Percentiles rank a stretch among this genome's conserved stretches.
Conservation (phyloP, 2,888 invertebrate genomes). For the Agrilus biguttatus region DNA sequence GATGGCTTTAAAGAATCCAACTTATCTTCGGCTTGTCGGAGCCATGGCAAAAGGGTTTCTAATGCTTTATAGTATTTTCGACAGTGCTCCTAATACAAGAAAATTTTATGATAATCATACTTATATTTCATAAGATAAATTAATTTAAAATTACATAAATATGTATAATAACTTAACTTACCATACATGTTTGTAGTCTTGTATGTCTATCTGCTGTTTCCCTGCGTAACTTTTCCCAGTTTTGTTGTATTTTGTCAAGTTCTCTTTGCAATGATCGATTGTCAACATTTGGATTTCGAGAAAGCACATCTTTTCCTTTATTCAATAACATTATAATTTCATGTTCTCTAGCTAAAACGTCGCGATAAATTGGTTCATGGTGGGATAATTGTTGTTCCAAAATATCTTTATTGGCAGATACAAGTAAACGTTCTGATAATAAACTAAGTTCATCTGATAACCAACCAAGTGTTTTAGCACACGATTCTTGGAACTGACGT, state of each 20-base stretch:
- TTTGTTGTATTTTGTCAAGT: conserved; percentile 75
- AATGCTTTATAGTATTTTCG: conserved; percentile 77
- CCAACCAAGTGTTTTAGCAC: conserved; percentile 83
- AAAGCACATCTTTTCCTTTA: conserved; percentile 64
- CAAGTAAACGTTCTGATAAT: conserved; percentile 59
- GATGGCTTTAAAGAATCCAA: conserved; percentile 63
- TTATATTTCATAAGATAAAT: too few species aligned
- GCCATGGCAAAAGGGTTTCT: conserved; percentile 78
- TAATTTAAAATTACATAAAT: too few species aligned
- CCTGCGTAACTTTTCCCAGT: conserved; percentile 84
- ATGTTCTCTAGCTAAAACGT: conserved; percentile 78
- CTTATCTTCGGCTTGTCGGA: conserved; percentile 74
- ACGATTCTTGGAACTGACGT: conserved; percentile 77
- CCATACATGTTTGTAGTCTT: conserved; percentile 71
- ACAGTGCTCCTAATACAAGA: conserved; percentile 52
- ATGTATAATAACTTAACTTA: conserved; percentile 3
- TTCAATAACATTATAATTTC: conserved; percentile 89
- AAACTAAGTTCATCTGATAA: conserved; percentile 64
- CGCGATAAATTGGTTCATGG: conserved; percentile 80
- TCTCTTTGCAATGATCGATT: conserved; percentile 57
- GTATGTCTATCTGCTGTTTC: conserved; percentile 79
- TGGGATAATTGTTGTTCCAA: conserved; percentile 77
- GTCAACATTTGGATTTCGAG: conserved; percentile 31
- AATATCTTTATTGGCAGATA: conserved; percentile 74
- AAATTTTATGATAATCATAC: conserved; percentile 8